phyloP scores from a whole-genome alignment of 2,888 invertebrate species.

The Cybosia mesomella region DNA sequence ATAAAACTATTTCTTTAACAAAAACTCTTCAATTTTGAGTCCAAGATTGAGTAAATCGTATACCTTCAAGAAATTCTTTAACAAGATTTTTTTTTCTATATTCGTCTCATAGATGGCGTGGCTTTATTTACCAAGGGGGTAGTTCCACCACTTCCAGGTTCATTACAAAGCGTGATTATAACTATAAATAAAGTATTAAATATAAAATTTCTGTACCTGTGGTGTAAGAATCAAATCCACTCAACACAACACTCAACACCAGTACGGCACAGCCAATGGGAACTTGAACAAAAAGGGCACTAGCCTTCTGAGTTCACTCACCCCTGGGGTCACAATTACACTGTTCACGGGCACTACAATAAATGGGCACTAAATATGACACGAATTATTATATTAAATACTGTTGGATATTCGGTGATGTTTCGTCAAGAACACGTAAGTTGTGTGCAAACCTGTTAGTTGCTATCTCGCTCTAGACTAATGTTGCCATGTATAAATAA shows the following conservation, averaged over 20 bases:
- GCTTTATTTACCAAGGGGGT: background rate
- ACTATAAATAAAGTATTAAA: conserved; percentile 4
- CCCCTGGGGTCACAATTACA: conserved; percentile 59
- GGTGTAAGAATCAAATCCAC: conserved; percentile 22
- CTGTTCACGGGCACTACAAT: conserved; percentile 61
- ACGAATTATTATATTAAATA: conserved; percentile 72
- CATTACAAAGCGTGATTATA: background rate
- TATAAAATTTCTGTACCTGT: conserved; percentile 17
- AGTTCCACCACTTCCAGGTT: background rate
- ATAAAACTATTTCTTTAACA: background rate
- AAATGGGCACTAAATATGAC: conserved; percentile 51
- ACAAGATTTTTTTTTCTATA: background rate
- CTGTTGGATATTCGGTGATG: conserved; percentile 59
- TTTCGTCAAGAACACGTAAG: conserved; percentile 66
- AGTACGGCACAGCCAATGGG: conserved; percentile 26
- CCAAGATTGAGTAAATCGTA: background rate
- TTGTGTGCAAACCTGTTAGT: conserved; percentile 74
- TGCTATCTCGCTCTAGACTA: conserved; percentile 74
- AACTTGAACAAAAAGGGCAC: conserved; percentile 60
- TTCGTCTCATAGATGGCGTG: conserved; percentile 21
- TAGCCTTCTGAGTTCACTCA: conserved; percentile 78
- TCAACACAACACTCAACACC: conserved; percentile 19
- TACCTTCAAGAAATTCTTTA: background rate
- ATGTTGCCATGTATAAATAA: conserved; percentile 62
- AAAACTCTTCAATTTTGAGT: background rate